Evolutionary conservation across 2,888 invertebrate species (phyloP).

Genomic region (Arrhopalites spinosus): DNA sequence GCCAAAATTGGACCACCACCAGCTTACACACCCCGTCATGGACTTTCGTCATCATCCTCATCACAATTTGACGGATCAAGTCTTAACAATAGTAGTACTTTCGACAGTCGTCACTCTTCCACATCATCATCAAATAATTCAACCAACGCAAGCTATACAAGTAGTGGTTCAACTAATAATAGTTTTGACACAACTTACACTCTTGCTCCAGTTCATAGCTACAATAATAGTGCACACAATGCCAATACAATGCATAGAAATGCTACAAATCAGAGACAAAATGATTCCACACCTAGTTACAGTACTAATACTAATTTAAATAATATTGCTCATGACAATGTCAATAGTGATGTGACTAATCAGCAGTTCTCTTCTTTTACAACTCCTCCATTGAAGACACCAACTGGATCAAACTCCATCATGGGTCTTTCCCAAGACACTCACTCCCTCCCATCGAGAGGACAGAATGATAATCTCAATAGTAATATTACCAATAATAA

Average conservation of each 20-base stretch:
- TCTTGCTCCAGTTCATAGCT: slow-evolving; percentile 9
- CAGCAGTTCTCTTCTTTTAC: too few relatives aligned
- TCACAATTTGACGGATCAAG: slow-evolving; percentile 13
- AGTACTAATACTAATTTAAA: background rate
- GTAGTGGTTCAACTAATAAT: background rate
- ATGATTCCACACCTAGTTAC: background rate
- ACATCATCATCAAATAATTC: background rate
- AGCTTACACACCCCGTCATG: background rate
- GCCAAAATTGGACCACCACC: background rate
- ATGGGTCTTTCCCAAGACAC: too few relatives aligned
- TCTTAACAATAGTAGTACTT: background rate
- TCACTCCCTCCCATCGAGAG: too few relatives aligned
- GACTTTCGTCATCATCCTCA: slow-evolving; percentile 17
- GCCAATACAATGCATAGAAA: background rate
- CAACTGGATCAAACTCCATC: too few relatives aligned
- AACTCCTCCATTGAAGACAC: too few relatives aligned
- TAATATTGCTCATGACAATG: too few relatives aligned
- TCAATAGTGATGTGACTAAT: background rate
- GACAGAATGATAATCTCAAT: too few relatives aligned
- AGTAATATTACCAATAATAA: too few relatives aligned
- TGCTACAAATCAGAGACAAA: too few relatives aligned
- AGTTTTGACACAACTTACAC: background rate
- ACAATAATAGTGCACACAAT: background rate
- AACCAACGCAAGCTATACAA: background rate
- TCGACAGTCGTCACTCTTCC: background rate